These are phyloP conservation scores for Oryzaephilus surinamensis DNA, from an alignment of 1,140 invertebrate species.

Conservation along the genomic window DNA sequence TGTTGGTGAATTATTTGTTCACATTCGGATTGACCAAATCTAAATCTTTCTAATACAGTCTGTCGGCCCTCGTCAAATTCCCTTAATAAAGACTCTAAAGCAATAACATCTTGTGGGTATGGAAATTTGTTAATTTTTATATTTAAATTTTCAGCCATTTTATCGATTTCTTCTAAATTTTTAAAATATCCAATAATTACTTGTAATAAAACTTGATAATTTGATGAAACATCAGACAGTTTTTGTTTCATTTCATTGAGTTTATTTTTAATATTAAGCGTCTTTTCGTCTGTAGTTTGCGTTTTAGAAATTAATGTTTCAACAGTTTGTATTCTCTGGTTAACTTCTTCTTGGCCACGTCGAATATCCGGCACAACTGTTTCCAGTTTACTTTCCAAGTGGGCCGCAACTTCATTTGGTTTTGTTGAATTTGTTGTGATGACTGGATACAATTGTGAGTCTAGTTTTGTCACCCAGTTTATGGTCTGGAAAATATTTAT, in stretches of 20 bases:
- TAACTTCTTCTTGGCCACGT: conserved; percentile 58
- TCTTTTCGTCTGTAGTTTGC: conserved; percentile 27
- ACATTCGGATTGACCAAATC: conserved; percentile 48
- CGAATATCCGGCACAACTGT: conserved; percentile 50
- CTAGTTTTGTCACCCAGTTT: conserved; percentile 61
- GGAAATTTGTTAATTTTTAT: conserved; percentile 10
- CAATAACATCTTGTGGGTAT: conserved; percentile 38
- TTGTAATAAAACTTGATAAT: conserved; percentile 64
- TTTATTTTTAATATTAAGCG: conserved; percentile 40
- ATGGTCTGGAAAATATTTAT: conserved; percentile 58
- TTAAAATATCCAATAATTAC: conserved; percentile 61
- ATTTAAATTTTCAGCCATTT: conserved; percentile 21
- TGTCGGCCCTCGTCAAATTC: conserved; percentile 49
- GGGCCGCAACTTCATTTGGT: conserved; percentile 44
- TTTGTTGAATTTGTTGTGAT: conserved; percentile 52
- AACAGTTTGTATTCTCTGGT: conserved; percentile 55
- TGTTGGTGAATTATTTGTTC: conserved; percentile 49
- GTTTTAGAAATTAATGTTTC: conserved; percentile 38
- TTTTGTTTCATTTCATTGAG: conserved; percentile 54
- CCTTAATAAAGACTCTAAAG: conserved; percentile 43
- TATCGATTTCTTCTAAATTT: conserved; percentile 52
- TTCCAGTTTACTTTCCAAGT: conserved; percentile 50
- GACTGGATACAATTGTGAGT: conserved; percentile 65
- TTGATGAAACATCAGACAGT: conserved; percentile 53
- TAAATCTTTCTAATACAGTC: conserved; percentile 48